Evolutionary conservation across 2,113 vertebrate species (phyloP).

Genomic region (Ovibos moschatus): DNA sequence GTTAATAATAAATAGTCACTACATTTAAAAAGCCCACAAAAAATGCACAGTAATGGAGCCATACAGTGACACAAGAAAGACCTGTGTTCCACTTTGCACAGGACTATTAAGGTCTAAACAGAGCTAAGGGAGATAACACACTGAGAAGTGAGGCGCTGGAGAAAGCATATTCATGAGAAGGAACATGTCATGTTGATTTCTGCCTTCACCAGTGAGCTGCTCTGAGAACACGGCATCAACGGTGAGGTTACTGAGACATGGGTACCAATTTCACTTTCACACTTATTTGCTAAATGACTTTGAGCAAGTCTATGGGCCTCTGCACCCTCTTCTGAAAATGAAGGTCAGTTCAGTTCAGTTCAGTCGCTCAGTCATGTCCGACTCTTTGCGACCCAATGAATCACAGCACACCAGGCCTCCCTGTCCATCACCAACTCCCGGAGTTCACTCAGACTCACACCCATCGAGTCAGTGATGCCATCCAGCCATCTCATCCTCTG

Average conservation of each 20-base stretch:
- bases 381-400: too few species aligned
- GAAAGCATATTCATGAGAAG: background rate
- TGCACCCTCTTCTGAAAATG: background rate
- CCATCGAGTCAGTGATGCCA: too few species aligned
- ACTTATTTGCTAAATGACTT: background rate
- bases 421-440: too few species aligned
- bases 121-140: background rate
- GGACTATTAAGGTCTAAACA: background rate
- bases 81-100: background rate
- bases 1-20: background rate
- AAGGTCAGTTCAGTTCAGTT: background rate
- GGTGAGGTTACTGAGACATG: background rate
- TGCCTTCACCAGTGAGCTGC: background rate
- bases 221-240: background rate
- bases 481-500: too few species aligned
- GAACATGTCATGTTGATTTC: background rate
- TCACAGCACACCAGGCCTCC: too few species aligned
- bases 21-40: background rate
- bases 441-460: too few species aligned
- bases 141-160: background rate
- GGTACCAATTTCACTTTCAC: background rate
- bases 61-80: background rate
- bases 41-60: background rate
- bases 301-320: background rate
- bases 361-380: too few species aligned